Base-by-base conservation (phyloP, 2,113 vertebrate species). In the Phyllostomus discolor region DNA sequence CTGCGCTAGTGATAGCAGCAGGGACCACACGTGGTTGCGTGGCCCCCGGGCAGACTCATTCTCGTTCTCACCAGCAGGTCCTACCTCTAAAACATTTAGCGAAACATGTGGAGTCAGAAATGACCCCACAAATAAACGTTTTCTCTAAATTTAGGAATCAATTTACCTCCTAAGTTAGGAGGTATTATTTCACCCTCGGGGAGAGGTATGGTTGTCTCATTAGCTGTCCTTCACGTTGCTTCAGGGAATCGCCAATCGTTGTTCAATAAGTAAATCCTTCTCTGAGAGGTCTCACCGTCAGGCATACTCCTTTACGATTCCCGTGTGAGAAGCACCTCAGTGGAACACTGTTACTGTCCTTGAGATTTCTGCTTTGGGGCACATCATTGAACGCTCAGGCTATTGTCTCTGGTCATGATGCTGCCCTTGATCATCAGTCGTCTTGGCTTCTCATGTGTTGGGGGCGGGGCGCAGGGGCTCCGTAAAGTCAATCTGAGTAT, bases 141-240 rank as follows among this genome's bases (percentile, higher is more conserved):
- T 57, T 73, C 26, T 43, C 7, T 90, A 35, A 78, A 88, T 2
- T 69, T 90, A 52, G 79, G n/a, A 95, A 72, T 67, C 28, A 59
- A 57, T n/a, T 94, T 57, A 88, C 38, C 20, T 38, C 31, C 28
- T 88, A 81, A 70, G 33, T 84, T 90, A 35, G 10, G 88, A 67
- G 31, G 31, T 66, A 11, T 83, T 67, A 33, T 59, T 90, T 87
- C 48, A 52, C 14, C 6, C 35, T 88, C n/a, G 43, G 43, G 35
- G 22, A 91, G 35, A 95, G 20, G 41, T 10, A 72, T 46, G 46
- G 4, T 64, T 59, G 43, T 83, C 62, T 91, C 88, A 67, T 50
- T 72, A 70, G n/a, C 15, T 78, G 22, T 46, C 43, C 62, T 70
- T 62, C 69, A 75, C 17, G 11, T 20, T 82, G 19, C 78, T 96